These are phyloP conservation scores for Sebastes ruberrimus DNA, from an alignment of 2,797 vertebrate species.

Conservation along the genomic window DNA sequence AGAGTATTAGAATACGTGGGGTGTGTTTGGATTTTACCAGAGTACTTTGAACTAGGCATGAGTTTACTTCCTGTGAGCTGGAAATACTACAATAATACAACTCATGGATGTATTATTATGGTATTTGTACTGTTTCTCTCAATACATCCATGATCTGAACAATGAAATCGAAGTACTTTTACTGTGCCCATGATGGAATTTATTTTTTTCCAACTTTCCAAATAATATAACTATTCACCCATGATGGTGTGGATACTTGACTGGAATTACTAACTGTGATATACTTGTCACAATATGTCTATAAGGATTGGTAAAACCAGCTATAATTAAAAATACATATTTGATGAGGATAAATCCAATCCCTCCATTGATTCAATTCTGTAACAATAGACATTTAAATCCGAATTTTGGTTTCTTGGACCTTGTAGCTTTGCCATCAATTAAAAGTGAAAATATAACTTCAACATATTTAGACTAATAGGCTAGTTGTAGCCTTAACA, in stretches of 20 bases:
- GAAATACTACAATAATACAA: not conserved
- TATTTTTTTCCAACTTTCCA: too few species aligned
- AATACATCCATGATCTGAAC: too few species aligned
- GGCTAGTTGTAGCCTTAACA: too few species aligned
- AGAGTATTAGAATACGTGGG: not conserved
- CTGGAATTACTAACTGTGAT: not conserved
- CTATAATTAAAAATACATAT: not conserved
- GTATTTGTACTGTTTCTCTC: too few species aligned
- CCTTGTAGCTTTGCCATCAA: not conserved
- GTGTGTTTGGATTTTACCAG: not conserved
- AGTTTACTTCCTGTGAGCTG: slow-evolving; percentile 23
- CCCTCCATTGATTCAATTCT: not conserved
- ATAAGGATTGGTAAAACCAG: not conserved
- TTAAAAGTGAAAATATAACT: not conserved
- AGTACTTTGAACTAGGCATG: not conserved
- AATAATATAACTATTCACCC: too few species aligned
- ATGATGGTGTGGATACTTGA: not conserved
- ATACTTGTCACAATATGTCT: not conserved
- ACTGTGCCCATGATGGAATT: not conserved
- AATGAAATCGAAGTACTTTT: not conserved
- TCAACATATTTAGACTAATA: not conserved
- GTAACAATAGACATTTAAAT: not conserved
- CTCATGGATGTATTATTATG: too few species aligned
- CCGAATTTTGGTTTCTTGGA: too few species aligned
- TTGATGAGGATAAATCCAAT: not conserved